Evolutionary conservation across 1,140 invertebrate species (phyloP).

Genomic region (Brachystomella parvula): DNA sequence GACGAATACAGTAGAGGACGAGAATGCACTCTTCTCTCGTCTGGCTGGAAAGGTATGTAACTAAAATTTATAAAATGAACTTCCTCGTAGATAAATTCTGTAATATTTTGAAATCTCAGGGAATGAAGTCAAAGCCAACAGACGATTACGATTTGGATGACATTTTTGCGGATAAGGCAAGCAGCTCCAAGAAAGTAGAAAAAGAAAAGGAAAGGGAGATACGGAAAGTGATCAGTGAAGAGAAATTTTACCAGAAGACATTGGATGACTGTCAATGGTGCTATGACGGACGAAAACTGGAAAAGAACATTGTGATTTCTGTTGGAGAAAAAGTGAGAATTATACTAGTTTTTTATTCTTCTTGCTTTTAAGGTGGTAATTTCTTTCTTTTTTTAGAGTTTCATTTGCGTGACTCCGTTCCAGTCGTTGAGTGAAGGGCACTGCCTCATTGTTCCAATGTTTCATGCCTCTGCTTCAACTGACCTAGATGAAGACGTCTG

Average conservation of each 20-base stretch:
- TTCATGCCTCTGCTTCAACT: slow-evolving; percentile 67
- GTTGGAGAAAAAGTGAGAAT: slow-evolving; percentile 61
- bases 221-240: slow-evolving; percentile 62
- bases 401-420: slow-evolving; percentile 67
- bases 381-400: slow-evolving; percentile 46
- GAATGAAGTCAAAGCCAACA: slow-evolving; percentile 57
- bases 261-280: slow-evolving; percentile 75
- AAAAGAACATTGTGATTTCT: slow-evolving; percentile 79
- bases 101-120: slow-evolving; percentile 38
- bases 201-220: slow-evolving; percentile 58
- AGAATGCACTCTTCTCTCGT: slow-evolving; percentile 70
- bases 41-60: slow-evolving; percentile 57
- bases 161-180: slow-evolving; percentile 68
- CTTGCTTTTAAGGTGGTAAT: neutral
- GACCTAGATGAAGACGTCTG: slow-evolving; percentile 87
- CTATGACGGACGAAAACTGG: slow-evolving; percentile 66
- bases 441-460: slow-evolving; percentile 77
- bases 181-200: slow-evolving; percentile 51
- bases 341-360: neutral
- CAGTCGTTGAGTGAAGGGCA: slow-evolving; percentile 76
- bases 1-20: slow-evolving; percentile 66
- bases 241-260: slow-evolving; percentile 57
- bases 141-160: slow-evolving; percentile 74
- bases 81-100: slow-evolving; percentile 19
- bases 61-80: slow-evolving; percentile 23